These are phyloP conservation scores for Pterois miles DNA, from an alignment of 2,797 vertebrate species.

Conservation along the genomic window DNA sequence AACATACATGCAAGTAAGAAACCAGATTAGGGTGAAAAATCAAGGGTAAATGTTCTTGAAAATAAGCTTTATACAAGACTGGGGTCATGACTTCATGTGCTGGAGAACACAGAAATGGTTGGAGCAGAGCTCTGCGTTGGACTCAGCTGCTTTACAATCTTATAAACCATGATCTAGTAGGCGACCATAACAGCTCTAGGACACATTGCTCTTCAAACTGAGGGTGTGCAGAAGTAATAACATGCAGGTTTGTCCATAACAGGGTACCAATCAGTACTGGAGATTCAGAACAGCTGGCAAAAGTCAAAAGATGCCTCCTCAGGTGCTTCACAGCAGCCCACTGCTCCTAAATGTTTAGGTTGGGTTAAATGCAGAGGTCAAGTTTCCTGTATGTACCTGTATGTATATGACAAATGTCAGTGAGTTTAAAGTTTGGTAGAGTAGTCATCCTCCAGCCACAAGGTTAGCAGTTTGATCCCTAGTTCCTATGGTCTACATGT, in stretches of 20 bases:
- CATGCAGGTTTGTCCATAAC: neutral
- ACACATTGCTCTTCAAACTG: neutral
- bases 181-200: neutral
- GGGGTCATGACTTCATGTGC: neutral
- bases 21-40: neutral
- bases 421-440: too few relatives aligned
- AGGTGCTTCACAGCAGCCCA: too few relatives aligned
- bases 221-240: neutral
- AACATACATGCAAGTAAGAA: neutral
- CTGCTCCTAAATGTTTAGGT: too few relatives aligned
- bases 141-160: slow-evolving; percentile 6
- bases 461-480: too few relatives aligned
- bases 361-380: too few relatives aligned
- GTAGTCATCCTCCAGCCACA: too few relatives aligned
- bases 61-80: neutral
- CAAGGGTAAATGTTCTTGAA: neutral
- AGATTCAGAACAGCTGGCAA: neutral
- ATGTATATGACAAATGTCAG: too few relatives aligned
- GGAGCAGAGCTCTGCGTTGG: neutral
- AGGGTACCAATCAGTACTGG: neutral
- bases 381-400: too few relatives aligned
- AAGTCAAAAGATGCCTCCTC: too few relatives aligned
- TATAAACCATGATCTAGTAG: neutral
- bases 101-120: neutral
- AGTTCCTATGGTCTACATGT: too few relatives aligned